Evolutionary conservation across 2,797 vertebrate species (phyloP), one percentile per base, ranked within the genome.

Genomic region (Champsocephalus gunnari): DNA sequence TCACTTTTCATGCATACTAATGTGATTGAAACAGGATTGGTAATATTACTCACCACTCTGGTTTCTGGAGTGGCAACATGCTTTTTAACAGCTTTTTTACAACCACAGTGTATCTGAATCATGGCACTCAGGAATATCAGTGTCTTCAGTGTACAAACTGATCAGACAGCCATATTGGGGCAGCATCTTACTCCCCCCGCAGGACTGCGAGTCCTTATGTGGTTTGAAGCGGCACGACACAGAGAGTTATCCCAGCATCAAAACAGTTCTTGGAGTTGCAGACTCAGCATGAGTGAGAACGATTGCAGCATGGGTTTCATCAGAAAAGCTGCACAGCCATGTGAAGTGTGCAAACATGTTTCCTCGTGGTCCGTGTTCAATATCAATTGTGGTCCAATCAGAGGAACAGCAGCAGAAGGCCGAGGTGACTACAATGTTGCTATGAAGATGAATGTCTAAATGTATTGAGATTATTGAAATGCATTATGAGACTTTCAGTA

Each of bases 371-470:
- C 28, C 4, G 28, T 28, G 28, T 28, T 3, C 28, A 28, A 28
- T 28, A 28, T 28, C 62, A 76, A 79, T 84, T 75, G 43, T 41
- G 32, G 44, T 61, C 51, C 66, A 79, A 84, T 92, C 73, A 88
- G 65, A 87, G 8, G 24, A 66, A 77, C 77, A 69, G 81, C n/a
- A 54, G 71, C 69, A 71, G 64, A 62, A 62, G 64, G 67, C 19
- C 56, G 58, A 65, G 69, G 65, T 81, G 85, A 87, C 87, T 84
- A 85, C 63, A 66, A 38, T 75, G 21, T 34, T 56, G 51, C 12
- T 55, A 12, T 62, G 65, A 44, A 61, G 84, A 84, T 77, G 76
- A 80, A 67, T 53, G 78, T 75, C 72, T 61, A 14, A 70, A 79
- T 63, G 57, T 71, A 53, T 21, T 71, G 57, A 73, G 73, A 74